Base-by-base conservation (phyloP, 2,797 vertebrate species). In the Gobionotothen gibberifrons region DNA sequence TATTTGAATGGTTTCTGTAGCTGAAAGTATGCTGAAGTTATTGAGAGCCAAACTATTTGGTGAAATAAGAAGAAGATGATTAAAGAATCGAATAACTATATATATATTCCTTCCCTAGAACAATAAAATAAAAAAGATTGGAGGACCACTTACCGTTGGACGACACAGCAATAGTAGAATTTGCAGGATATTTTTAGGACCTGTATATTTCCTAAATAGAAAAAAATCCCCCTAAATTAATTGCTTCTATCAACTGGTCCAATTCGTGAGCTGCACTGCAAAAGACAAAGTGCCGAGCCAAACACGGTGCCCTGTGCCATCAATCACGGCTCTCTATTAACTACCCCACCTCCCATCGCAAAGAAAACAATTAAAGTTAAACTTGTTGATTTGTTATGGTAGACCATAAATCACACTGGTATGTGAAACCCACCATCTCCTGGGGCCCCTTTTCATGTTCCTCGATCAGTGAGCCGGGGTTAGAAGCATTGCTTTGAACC, bases 361-460 rank as follows among this genome's bases (percentile, higher is more conserved):
- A 94, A 92, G 89, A 94, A 95, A 94, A 95, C 93, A 93, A 95
- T 95, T 95, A 95, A 94, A 94, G 90, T 94, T 94, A 92, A 94
- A 94, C 93, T 93, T 95, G 94, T 95, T 95, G 94, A 94, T 95
- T 94, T 93, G 89, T 90, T 93, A 89, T 91, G 81, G 89, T 79
- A 54, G 87, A 83, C 84, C 90, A 95, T 95, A 94, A 94, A 95
- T 95, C 93, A 94, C 77, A 8, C 74, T 63, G 85, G 88, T 87
- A 81, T 85, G 91, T 90, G 90, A 88, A 92, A 90, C 89, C 86
- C 83, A 85, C 82, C 90, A 69, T 94, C 91, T 90, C 90, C 85
- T 64, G 81, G 78, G 82, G 72, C 80, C 77, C 61, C 83, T 68
- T 90, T 86, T 82, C 79, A 83, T 84, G 86, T 90, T 90, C 79